phyloP scores from a whole-genome alignment of 2,797 vertebrate species.

The Clarias platycephalus region DNA sequence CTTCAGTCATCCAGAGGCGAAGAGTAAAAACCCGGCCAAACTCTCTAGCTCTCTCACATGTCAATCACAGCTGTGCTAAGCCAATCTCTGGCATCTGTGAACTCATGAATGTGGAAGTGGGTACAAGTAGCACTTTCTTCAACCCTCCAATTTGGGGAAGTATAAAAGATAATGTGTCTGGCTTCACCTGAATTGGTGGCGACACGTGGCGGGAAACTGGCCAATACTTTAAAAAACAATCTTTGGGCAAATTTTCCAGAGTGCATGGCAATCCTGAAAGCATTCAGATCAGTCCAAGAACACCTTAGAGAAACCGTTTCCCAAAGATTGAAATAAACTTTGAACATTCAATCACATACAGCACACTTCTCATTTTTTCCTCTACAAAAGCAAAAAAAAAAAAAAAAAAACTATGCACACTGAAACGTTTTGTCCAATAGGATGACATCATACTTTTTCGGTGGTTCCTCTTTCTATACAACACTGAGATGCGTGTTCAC shows the following conservation, averaged over 20 bases:
- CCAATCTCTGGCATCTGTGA: neutral
- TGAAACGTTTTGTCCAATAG: neutral
- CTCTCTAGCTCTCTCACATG: neutral
- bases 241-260: no score
- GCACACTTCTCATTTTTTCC: neutral
- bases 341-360: neutral
- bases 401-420: neutral
- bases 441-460: slow-evolving; percentile 34
- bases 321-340: neutral
- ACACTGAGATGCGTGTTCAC: neutral
- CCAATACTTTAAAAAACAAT: neutral
- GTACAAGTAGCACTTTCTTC: neutral
- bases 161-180: neutral
- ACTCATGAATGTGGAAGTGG: neutral
- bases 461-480: neutral
- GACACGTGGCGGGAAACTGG: no score
- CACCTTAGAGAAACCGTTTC: neutral
- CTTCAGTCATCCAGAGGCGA: neutral
- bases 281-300: neutral
- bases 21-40: neutral
- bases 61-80: neutral
- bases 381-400: neutral
- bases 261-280: no score
- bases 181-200: no score
- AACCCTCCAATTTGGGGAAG: neutral